These are phyloP conservation scores for Amphipoea oculea DNA, from an alignment of 2,888 invertebrate species.

Conservation along the genomic window DNA sequence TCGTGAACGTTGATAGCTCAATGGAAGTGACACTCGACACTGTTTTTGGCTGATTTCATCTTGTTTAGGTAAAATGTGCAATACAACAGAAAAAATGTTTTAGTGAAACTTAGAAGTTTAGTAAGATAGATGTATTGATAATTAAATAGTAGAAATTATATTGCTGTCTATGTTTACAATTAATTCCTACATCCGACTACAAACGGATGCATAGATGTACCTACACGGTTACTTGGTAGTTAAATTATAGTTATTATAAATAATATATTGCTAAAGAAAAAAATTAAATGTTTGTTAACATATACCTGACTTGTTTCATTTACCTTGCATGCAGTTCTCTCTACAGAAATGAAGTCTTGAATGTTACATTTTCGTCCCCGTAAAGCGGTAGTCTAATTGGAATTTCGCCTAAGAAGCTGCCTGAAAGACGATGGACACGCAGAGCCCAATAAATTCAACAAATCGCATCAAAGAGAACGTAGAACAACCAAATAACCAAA, in stretches of 20 bases:
- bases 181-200: conserved; percentile 75
- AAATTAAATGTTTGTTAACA: conserved; percentile 91
- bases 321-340: conserved; percentile 1
- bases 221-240: conserved; percentile 84
- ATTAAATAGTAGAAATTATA: conserved; percentile 81
- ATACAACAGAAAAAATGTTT: conserved; percentile 81
- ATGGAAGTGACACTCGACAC: conserved; percentile 27
- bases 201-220: conserved; percentile 76
- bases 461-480: neutral
- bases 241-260: conserved; percentile 89
- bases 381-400: neutral
- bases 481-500: neutral
- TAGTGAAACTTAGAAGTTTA: conserved; percentile 77
- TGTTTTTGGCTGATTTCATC: conserved; percentile 57
- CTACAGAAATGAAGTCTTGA: neutral
- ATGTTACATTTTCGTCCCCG: neutral
- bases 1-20: conserved; percentile 24
- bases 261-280: conserved; percentile 90
- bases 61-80: conserved; percentile 82
- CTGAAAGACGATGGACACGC: neutral
- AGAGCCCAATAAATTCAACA: neutral
- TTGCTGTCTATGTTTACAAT: conserved; percentile 80
- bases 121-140: conserved; percentile 77
- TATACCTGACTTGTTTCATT: conserved; percentile 68
- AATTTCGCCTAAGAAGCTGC: neutral